A percentile compares a stretch with the other conserved stretches of the same genome.
Evolutionary conservation across 2,888 invertebrate genomes (phyloP).

Genomic region (Lycia hirtaria): DNA sequence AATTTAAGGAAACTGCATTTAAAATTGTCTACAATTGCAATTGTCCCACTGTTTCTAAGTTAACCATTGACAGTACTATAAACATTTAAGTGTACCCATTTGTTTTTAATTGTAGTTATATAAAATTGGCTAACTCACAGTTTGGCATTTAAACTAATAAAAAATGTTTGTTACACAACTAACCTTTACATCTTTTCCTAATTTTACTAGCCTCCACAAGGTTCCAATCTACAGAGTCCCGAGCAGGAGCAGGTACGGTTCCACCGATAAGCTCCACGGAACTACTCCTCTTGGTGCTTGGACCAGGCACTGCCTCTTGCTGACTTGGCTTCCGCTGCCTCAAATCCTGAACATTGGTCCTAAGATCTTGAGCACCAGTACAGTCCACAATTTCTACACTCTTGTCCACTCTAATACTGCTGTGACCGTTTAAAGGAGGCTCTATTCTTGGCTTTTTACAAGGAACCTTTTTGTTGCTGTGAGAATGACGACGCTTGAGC

Average conservation of each 20-base stretch:
- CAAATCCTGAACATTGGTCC: slow-evolving; percentile 54
- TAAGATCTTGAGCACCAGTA: slow-evolving; percentile 50
- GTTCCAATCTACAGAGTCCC: slow-evolving; percentile 80
- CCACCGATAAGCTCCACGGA: slow-evolving; percentile 78
- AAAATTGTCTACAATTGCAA: too few relatives aligned
- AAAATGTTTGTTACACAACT: slow-evolving; percentile 41
- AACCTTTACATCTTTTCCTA: slow-evolving; percentile 82
- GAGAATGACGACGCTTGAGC: slow-evolving; percentile 72
- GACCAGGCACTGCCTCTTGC: slow-evolving; percentile 61
- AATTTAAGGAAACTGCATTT: too few relatives aligned
- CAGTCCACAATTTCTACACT: slow-evolving; percentile 77
- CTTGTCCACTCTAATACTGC: slow-evolving; percentile 59
- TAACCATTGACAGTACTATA: too few relatives aligned
- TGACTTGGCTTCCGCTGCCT: slow-evolving; percentile 23
- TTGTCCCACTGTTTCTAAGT: too few relatives aligned
- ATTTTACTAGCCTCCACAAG: slow-evolving; percentile 84
- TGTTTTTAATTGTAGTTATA: neutral
- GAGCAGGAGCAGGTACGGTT: slow-evolving; percentile 72
- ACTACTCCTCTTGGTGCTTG: slow-evolving; percentile 69
- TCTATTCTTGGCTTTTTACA: slow-evolving; percentile 68
- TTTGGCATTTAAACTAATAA: slow-evolving; percentile 24
- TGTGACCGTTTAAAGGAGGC: slow-evolving; percentile 64
- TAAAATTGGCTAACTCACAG: neutral
- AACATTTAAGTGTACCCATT: neutral
- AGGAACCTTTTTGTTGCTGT: slow-evolving; percentile 69